A percentile compares a stretch with the other conserved stretches of the same genome.
phyloP scores from a whole-genome alignment of 2,888 invertebrate species.

The Miltochrista miniata region DNA sequence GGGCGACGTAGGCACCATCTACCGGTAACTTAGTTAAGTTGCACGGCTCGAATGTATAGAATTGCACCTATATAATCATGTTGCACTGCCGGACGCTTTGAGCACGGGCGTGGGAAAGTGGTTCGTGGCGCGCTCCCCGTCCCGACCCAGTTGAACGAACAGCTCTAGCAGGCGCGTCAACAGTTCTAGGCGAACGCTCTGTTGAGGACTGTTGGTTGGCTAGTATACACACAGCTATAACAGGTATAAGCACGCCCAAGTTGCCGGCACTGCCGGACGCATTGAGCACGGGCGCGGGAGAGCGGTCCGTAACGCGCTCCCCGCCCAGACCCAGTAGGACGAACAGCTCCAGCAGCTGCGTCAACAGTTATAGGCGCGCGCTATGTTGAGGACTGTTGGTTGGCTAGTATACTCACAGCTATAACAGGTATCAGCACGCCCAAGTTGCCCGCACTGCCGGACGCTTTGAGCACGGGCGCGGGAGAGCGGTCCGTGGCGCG shows the following conservation, averaged over 20 bases:
- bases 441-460: constrained; percentile 97
- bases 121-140: constrained; percentile 97
- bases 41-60: no score
- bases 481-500: constrained; percentile 96
- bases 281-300: constrained; percentile 88
- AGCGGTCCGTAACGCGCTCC: constrained; percentile 96
- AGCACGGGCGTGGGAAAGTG: constrained; percentile 89
- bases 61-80: no score
- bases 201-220: no score
- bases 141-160: constrained; percentile 98
- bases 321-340: constrained; percentile 99
- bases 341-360: constrained; percentile 96
- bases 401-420: constrained; percentile 85
- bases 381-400: no score
- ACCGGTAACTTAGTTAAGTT: no score
- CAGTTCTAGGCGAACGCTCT: constrained; percentile 92
- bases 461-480: constrained; percentile 89
- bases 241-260: constrained; percentile 98
- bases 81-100: constrained; percentile 97
- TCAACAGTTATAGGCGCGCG: constrained; percentile 92
- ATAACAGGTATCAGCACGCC: constrained; percentile 99
- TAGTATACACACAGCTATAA: constrained; percentile 90
- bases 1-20: no score
- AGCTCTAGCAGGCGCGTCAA: constrained; percentile 95
- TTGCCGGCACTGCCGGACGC: constrained; percentile 98